These are phyloP conservation scores for Lottia gigantea DNA, from an alignment of 2,888 invertebrate species.

Conservation along the genomic window DNA sequence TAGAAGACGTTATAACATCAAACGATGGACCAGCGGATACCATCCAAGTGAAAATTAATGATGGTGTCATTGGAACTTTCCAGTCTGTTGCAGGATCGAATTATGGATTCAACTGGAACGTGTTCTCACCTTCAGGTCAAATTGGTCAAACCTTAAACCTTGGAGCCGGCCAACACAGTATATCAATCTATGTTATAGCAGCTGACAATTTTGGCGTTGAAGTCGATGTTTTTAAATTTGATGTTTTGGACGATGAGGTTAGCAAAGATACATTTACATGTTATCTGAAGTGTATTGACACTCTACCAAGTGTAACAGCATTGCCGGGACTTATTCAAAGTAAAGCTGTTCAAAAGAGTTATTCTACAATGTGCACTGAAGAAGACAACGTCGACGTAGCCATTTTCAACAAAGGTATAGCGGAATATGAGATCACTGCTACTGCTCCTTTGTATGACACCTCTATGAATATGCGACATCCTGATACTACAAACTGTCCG, in stretches of 20 bases:
- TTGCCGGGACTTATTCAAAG: constrained; percentile 17
- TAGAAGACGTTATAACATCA: constrained; percentile 34
- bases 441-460: constrained; percentile 41
- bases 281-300: constrained; percentile 35
- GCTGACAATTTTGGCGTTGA: constrained; percentile 40
- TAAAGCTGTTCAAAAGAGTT: constrained; percentile 36
- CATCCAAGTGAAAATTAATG: constrained; percentile 32
- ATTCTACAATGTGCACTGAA: constrained; percentile 48
- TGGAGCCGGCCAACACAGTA: constrained; percentile 33
- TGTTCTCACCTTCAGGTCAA: constrained; percentile 18
- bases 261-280: constrained; percentile 41
- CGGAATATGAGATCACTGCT: constrained; percentile 40
- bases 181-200: constrained; percentile 29
- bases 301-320: constrained; percentile 30
- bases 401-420: constrained; percentile 34
- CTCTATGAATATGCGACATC: constrained; percentile 36
- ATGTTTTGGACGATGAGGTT: constrained; percentile 37
- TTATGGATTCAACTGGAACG: constrained; percentile 14
- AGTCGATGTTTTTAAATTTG: constrained; percentile 40
- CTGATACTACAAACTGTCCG: constrained; percentile 35
- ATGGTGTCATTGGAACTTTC: constrained; percentile 24
- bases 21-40: constrained; percentile 40
- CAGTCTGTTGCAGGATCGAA: constrained; percentile 15
- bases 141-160: constrained; percentile 32
- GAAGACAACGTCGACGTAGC: constrained; percentile 49